phyloP scores from a whole-genome alignment of 2,797 vertebrate species.

The Tinamus major region DNA sequence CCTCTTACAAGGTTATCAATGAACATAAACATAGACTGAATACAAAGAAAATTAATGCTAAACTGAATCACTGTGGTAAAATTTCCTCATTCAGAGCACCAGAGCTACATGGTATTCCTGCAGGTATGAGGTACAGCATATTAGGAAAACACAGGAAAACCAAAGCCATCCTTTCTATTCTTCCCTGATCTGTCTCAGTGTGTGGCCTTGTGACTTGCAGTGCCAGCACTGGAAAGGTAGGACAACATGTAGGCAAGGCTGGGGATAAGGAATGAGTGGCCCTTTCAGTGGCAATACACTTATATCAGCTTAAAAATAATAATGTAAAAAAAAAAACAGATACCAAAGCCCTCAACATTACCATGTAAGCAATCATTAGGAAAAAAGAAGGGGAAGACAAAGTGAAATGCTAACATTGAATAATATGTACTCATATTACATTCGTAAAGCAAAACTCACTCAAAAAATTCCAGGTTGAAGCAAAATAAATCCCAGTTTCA shows the following conservation, averaged over 20 bases:
- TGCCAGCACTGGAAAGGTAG: background rate
- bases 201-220: background rate
- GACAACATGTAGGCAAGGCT: background rate
- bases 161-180: background rate
- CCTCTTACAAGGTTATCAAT: background rate
- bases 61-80: background rate
- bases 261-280: background rate
- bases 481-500: background rate
- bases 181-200: background rate
- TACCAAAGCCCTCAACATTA: background rate
- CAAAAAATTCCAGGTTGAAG: background rate
- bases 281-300: background rate
- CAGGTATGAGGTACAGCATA: background rate
- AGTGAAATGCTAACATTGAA: background rate
- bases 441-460: background rate
- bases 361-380: background rate
- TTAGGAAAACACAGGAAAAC: background rate
- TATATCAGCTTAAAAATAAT: background rate
- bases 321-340: background rate
- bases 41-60: background rate
- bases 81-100: background rate
- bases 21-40: background rate
- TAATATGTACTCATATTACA: background rate
- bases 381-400: background rate
- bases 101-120: background rate